Evolutionary conservation across 2,113 vertebrate species (phyloP).

Genomic region (Brienomyrus brachyistius): DNA sequence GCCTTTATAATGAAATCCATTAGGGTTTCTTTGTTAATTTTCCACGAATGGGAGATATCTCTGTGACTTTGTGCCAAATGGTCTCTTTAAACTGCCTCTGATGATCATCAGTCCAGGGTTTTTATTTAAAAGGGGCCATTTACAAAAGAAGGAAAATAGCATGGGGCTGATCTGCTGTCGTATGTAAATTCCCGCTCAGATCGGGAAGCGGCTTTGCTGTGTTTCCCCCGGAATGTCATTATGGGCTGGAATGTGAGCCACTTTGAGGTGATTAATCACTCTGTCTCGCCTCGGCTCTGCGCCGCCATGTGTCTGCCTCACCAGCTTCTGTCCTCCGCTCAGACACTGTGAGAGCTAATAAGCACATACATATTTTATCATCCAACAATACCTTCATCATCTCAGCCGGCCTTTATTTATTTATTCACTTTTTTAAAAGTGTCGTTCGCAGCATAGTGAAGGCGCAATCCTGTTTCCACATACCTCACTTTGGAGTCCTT

Average conservation of each 20-base stretch:
- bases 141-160: conserved; percentile 7
- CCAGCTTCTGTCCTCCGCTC: neutral
- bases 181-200: conserved; percentile 20
- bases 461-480: neutral
- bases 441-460: neutral
- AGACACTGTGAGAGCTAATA: neutral
- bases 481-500: neutral
- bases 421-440: conserved; percentile 6
- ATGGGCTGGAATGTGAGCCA: neutral
- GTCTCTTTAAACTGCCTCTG: conserved; percentile 14
- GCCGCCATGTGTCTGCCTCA: neutral
- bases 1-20: conserved; percentile 7
- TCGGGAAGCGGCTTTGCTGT: neutral
- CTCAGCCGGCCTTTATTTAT: neutral
- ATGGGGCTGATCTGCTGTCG: conserved; percentile 13
- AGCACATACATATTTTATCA: conserved; percentile 14
- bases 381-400: neutral
- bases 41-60: conserved; percentile 8
- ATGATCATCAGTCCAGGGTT: neutral
- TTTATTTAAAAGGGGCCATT: conserved; percentile 16
- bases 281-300: neutral
- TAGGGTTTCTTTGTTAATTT: conserved; percentile 18
- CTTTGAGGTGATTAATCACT: conserved; percentile 10
- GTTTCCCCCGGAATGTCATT: conserved; percentile 17
- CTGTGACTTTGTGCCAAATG: conserved; percentile 19